Conservation (phyloP, 1,140 invertebrate genomes). For the Aphidius ervi region DNA sequence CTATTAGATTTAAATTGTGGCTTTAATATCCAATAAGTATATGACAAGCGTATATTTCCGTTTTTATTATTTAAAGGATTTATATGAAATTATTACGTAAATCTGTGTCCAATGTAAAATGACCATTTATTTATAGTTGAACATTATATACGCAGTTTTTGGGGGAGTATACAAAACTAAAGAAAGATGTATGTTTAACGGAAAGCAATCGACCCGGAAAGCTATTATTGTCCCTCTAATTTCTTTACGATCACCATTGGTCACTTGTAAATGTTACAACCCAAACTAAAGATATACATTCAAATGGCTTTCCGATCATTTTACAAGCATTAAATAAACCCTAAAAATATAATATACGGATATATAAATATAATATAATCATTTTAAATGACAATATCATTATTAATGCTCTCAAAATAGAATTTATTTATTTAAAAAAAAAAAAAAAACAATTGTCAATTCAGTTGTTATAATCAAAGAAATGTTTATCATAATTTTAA, state of each 20-base stretch:
- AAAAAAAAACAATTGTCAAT: background rate
- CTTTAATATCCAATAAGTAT: background rate
- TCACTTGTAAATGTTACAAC: constrained; percentile 47
- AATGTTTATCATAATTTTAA: too few relatives aligned
- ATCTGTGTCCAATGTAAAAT: background rate
- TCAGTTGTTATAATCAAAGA: background rate
- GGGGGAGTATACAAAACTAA: background rate
- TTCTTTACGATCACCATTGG: constrained; percentile 52
- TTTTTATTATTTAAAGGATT: background rate
- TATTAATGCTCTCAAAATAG: too few relatives aligned
- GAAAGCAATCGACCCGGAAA: constrained; percentile 49
- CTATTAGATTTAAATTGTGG: background rate
- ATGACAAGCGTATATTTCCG: background rate
- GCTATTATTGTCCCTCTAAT: constrained; percentile 49
- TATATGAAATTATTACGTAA: background rate
- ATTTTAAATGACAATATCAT: too few relatives aligned
- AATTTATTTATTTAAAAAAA: background rate
- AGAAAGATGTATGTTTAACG: constrained; percentile 50
- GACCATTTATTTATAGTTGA: background rate
- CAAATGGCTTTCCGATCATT: constrained; percentile 7
- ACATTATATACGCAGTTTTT: background rate
- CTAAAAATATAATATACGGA: background rate
- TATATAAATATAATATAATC: too few relatives aligned
- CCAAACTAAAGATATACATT: constrained; percentile 22
- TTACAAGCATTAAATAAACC: background rate